Evolutionary conservation across 2,888 invertebrate species (phyloP).

Genomic region (Siphlonurus alternatus): DNA sequence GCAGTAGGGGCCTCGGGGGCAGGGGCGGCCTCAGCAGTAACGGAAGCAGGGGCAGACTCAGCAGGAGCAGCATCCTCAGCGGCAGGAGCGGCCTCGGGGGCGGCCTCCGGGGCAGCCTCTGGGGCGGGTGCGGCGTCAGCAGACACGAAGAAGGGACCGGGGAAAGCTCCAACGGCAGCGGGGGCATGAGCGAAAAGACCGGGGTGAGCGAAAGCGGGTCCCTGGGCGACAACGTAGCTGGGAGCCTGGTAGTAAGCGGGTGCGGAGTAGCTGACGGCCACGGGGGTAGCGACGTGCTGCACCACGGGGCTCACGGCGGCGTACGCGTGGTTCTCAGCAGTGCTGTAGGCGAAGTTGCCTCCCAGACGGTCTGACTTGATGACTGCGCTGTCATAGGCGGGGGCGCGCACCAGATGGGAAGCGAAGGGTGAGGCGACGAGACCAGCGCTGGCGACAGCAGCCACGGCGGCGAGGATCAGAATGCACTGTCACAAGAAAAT

Average conservation of each 20-base stretch:
- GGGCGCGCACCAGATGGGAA: conserved; percentile 26
- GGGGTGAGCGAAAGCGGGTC: background rate
- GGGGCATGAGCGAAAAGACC: background rate
- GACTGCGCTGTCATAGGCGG: conserved; percentile 32
- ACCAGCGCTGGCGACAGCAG: conserved; percentile 15
- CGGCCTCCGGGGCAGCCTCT: conserved; percentile 8
- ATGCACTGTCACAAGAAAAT: background rate
- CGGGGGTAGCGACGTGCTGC: conserved; percentile 22
- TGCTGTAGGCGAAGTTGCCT: conserved; percentile 37
- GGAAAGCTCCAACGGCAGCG: background rate
- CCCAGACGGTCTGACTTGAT: conserved; percentile 33
- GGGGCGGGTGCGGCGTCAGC: conserved; percentile 10
- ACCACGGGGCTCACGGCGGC: conserved; percentile 28
- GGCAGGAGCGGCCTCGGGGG: conserved; percentile 3
- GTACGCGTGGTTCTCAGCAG: conserved; percentile 34
- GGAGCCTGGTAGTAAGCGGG: conserved; percentile 2
- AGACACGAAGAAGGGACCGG: background rate
- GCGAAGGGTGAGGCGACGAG: conserved; percentile 14
- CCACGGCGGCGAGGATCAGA: conserved; percentile 11
- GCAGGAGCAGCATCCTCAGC: conserved; percentile 9
- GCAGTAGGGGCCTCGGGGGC: conserved; percentile 9
- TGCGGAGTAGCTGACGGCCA: conserved; percentile 24
- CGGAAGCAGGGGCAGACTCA: conserved; percentile 11
- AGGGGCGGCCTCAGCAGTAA: conserved; percentile 11
- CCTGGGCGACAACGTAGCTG: background rate